Evolutionary conservation across 2,797 vertebrate species (phyloP), one percentile per base, ranked within the genome.

Genomic region (Eospalax fontanierii): DNA sequence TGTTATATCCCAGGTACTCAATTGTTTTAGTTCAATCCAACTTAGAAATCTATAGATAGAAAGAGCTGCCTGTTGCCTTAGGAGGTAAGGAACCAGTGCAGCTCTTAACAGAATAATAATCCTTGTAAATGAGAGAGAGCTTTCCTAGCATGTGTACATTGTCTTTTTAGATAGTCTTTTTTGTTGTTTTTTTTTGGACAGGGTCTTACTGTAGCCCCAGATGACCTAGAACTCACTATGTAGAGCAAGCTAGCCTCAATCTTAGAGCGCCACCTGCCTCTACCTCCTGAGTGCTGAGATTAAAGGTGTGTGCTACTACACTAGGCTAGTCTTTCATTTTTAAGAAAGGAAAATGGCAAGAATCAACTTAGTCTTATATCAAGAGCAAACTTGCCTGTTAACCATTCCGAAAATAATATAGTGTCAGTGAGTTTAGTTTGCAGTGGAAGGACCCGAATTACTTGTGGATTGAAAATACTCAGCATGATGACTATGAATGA

Each of bases 61-160:
- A 65, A 76, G 81, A 85, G 46, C 35, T 74, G 22, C 76, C 22
- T 92, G 80, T 61, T 94, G 78, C 57, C 59, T 83, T 96, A 16
- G 85, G 66, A 84, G 68, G 68, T 89, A 80, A 94, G 65, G 57
- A 80, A 79, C 75, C 35, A 61, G 63, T 82, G 59, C 24, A 84
- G 74, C 82, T 90, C 57, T 86, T 94, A 87, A 89, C 91, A 93
- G 88, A 80, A 65, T 38, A 59, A n/a, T 61, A 80, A 50, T 65
- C 70, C 68, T 93, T 94, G 33, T 78, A 22, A 15, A 5, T 63
- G n/a, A 40, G 35, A 40, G 35, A 78, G n/a, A 22, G 70, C 2
- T 46, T 81, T 80, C 33, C 73, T 50, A 84, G 2, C 86, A 9
- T 94, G 59, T 79, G 59, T 10, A 24, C 50, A 6, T 76, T 61